These are phyloP conservation scores for Drosophila grimshawi DNA, from an alignment of 1,140 invertebrate genomes.

Conservation along the genomic window DNA sequence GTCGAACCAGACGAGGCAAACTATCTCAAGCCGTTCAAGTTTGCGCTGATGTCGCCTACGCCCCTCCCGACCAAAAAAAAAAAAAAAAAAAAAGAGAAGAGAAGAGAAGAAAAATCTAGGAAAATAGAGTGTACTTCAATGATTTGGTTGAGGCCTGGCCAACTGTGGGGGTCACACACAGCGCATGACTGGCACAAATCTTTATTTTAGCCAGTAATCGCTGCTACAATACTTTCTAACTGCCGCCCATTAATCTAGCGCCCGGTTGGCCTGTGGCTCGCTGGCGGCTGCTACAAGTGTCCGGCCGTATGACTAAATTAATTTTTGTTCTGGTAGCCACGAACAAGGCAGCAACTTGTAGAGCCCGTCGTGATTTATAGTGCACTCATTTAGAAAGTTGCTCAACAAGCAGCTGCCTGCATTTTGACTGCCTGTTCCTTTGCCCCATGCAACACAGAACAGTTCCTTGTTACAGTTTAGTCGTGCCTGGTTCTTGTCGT, in stretches of 20 bases:
- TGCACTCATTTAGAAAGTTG: conserved; percentile 83
- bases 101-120: conserved; percentile 22
- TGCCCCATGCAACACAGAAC: conserved; percentile 43
- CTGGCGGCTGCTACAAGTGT: conserved; percentile 57
- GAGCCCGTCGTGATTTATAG: conserved; percentile 77
- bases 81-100: conserved; percentile 21
- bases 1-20: conserved; percentile 19
- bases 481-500: conserved; percentile 54
- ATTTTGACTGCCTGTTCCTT: conserved; percentile 7
- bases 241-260: conserved; percentile 70
- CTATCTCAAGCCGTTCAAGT: conserved; percentile 26
- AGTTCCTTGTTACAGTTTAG: conserved; percentile 82
- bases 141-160: conserved; percentile 52
- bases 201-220: conserved; percentile 17
- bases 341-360: conserved; percentile 72
- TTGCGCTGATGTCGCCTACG: conserved; percentile 36
- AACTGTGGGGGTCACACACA: conserved; percentile 22
- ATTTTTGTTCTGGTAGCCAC: conserved; percentile 78
- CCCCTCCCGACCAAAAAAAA: conserved; percentile 2
- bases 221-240: conserved; percentile 66
- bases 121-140: conserved; percentile 60
- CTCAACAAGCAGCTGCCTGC: conserved; percentile 66
- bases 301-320: conserved; percentile 80
- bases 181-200: conserved; percentile 25
- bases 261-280: background rate